Base-by-base conservation (phyloP, 2,888 invertebrate genomes). In the Amphipyra tragopoginis region DNA sequence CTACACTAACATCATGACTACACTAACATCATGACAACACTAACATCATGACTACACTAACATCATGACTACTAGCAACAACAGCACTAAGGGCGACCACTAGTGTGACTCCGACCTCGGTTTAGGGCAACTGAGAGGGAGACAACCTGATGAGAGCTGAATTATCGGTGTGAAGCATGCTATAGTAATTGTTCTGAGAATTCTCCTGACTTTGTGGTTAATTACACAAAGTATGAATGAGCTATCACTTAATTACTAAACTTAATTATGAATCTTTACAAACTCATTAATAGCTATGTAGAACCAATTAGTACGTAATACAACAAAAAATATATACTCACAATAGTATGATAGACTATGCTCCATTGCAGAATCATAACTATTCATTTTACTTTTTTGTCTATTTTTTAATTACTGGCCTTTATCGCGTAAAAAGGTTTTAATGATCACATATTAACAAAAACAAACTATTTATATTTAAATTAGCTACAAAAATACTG, bases 391-490 rank as follows among this genome's bases (percentile, higher is more conserved):
- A 56, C 44, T 61, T 59, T 45, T 67, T 55, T 49, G 51, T 60
- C 38, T 55, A 65, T 73, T 70, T 44, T 67, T 52, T 80, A 85
- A 36, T 78, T 89, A 90, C 89, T 90, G 90, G 89, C 89, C 88
- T 81, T 76, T 15, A 43, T 14, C 52, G 40, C 68, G 44, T 58
- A 52, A 65, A 59, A 54, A 65, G 65, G 58, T 57, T 62, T 52
- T 61, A 29, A 29, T 29, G 6, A 60, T 69, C 54, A 75, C 75
- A 77, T 77, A 59, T 29, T 53, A 40, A 44, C 36, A 45, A 38
- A 52, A 48, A 33, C n/a, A 21, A 49, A 51, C 49, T 38, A 45
- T 11, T 38, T 29, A n/a, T 38, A 40, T 21, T 56, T 52, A 42
- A 21, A 54, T 45, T n/a, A n/a, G n/a, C n/a, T n/a, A 43, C 53